These are phyloP conservation scores for Lampris megalopsis DNA, from an alignment of 2,113 vertebrate genomes.

Conservation along the genomic window DNA sequence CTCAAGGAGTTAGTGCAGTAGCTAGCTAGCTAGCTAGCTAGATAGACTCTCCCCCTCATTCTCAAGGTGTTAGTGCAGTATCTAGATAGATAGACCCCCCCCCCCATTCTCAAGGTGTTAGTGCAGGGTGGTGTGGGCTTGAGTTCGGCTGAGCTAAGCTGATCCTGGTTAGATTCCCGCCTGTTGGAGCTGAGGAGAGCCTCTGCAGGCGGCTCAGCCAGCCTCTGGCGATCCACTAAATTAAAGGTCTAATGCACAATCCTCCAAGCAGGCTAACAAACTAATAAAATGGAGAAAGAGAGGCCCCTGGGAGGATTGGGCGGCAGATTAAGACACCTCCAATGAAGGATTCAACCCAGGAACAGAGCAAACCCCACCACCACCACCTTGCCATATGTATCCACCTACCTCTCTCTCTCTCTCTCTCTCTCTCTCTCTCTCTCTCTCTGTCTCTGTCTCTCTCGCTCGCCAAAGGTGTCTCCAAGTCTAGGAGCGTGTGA, in stretches of 20 bases:
- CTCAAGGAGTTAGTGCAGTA: no score
- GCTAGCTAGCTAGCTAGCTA: no score
- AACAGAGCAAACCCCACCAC: conserved; percentile 53
- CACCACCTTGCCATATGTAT: conserved; percentile 65
- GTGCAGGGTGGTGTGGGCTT: conserved; percentile 18
- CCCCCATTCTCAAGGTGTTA: conserved; percentile 45
- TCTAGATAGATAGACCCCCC: not conserved
- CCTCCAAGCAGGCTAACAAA: conserved; percentile 88
- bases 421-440: conserved; percentile 45
- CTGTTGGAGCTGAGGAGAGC: conserved; percentile 78
- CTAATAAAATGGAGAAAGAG: conserved; percentile 90
- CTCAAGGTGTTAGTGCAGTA: conserved; percentile 56
- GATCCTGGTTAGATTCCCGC: conserved; percentile 87
- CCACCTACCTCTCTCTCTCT: conserved; percentile 53
- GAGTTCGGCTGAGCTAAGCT: conserved; percentile 66
- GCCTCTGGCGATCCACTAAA: conserved; percentile 91
- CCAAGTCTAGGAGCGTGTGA: conserved; percentile 38
- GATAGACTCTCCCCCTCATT: not conserved
- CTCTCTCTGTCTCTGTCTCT: conserved; percentile 34
- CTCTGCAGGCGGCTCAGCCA: conserved; percentile 81
- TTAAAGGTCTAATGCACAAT: conserved; percentile 92
- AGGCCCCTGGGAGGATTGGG: conserved; percentile 82
- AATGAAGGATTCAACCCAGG: conserved; percentile 79
- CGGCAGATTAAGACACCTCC: conserved; percentile 85
- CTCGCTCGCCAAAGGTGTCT: conserved; percentile 49